Conservation (phyloP, 1,140 invertebrate species). For the Scaptomyza hsui region DNA sequence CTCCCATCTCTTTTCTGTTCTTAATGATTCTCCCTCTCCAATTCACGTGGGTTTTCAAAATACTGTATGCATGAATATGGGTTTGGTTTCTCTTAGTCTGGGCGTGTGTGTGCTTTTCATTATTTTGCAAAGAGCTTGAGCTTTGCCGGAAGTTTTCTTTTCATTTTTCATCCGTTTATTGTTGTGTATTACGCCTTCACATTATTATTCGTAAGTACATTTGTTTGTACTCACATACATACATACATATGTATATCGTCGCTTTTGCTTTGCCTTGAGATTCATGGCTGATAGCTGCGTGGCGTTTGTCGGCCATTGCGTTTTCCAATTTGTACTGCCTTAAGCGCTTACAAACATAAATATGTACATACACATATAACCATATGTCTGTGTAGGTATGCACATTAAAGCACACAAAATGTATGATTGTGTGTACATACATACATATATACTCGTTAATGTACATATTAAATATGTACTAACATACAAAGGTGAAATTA, state of each 20-base stretch:
- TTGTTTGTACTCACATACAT: background rate
- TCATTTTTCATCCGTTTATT: constrained; percentile 69
- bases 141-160: constrained; percentile 79
- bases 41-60: constrained; percentile 78
- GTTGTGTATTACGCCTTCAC: constrained; percentile 45
- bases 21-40: constrained; percentile 65
- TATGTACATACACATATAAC: constrained; percentile 1
- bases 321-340: constrained; percentile 73
- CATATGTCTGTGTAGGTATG: constrained; percentile 20
- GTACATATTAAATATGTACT: constrained; percentile 12
- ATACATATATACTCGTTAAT: constrained; percentile 18
- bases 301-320: constrained; percentile 78
- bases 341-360: constrained; percentile 45
- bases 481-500: constrained; percentile 50
- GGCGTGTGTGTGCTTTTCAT: constrained; percentile 43
- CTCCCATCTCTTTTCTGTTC: constrained; percentile 51
- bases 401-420: constrained; percentile 16
- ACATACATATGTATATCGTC: constrained; percentile 37
- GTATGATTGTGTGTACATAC: constrained; percentile 28
- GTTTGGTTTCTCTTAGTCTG: constrained; percentile 38
- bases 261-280: constrained; percentile 64
- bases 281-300: constrained; percentile 66
- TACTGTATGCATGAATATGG: constrained; percentile 24
- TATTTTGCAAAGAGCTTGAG: constrained; percentile 63
- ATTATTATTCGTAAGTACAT: constrained; percentile 36